Evolutionary conservation across 2,888 invertebrate species (phyloP).

Genomic region (Pandemis cinnamomeana): DNA sequence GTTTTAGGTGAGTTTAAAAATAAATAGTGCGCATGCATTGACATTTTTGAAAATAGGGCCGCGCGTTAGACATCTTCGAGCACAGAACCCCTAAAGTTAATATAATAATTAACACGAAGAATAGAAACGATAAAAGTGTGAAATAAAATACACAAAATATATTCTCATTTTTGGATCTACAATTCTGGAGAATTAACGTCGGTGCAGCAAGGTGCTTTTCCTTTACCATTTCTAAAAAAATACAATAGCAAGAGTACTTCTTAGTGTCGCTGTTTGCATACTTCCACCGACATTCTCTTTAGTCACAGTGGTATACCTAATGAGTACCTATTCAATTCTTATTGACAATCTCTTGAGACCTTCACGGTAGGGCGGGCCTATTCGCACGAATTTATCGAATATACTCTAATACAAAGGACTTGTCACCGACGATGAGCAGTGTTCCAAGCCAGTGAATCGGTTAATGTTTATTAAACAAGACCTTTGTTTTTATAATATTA

Average conservation of each 20-base stretch:
- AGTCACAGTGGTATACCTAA: constrained; percentile 18
- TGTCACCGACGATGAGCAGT: constrained; percentile 33
- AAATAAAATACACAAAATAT: background rate
- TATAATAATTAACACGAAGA: background rate
- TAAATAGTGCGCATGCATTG: constrained; percentile 7
- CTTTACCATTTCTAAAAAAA: background rate
- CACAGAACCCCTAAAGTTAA: background rate
- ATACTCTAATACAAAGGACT: constrained; percentile 20
- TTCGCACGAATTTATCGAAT: constrained; percentile 41
- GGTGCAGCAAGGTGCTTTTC: background rate
- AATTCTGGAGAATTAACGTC: background rate
- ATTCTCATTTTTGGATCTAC: background rate
- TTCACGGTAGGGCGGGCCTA: constrained; percentile 58
- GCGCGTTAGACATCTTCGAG: background rate
- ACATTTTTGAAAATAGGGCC: constrained; percentile 9
- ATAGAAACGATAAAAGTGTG: background rate
- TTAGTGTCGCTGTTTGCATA: constrained; percentile 4
- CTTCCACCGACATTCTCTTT: constrained; percentile 24
- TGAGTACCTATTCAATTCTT: constrained; percentile 19
- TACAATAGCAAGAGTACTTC: background rate
- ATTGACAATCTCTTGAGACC: constrained; percentile 36
- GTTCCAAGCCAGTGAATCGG: constrained; percentile 10
- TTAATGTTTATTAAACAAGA: constrained; percentile 30
- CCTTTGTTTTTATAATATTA: constrained; percentile 18
- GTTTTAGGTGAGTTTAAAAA: constrained; percentile 69